A percentile compares a stretch with the other conserved stretches of the same genome.
phyloP scores from a whole-genome alignment of 2,888 invertebrate genomes.

The Eupithecia abbreviata region DNA sequence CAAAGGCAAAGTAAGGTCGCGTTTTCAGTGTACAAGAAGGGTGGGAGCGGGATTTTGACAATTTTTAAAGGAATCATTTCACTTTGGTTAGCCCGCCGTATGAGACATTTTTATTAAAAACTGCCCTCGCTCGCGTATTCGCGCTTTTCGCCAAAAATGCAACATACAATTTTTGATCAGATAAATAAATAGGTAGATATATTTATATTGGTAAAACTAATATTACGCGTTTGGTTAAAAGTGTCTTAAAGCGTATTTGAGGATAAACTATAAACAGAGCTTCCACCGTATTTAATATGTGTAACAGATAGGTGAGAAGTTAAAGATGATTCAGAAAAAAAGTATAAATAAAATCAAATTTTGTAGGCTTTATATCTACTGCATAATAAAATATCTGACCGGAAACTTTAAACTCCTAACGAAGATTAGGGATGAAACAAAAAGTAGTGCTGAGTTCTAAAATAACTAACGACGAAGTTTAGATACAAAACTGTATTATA shows the following conservation, averaged over 20 bases:
- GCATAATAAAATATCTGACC: background rate
- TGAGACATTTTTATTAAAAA: background rate
- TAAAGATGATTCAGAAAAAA: too few species aligned
- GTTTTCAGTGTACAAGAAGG: background rate
- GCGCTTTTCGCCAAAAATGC: too few species aligned
- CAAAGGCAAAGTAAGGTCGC: background rate
- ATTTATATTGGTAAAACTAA: too few species aligned
- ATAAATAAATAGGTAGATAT: too few species aligned
- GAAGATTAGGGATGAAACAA: background rate
- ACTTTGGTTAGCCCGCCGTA: background rate
- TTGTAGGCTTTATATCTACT: background rate
- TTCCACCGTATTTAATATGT: too few species aligned
- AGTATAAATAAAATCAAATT: background rate
- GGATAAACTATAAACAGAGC: too few species aligned
- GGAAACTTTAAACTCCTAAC: background rate
- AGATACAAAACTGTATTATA: background rate
- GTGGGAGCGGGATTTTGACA: background rate
- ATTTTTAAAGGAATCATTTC: too few species aligned
- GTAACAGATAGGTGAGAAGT: too few species aligned
- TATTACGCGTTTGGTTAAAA: too few species aligned
- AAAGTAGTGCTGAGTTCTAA: background rate
- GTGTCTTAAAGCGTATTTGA: too few species aligned
- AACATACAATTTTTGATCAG: too few species aligned
- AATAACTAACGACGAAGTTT: conserved; percentile 2
- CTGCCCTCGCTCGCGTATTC: background rate